phyloP scores from a whole-genome alignment of 2,113 vertebrate species.

The Nothocercus nigrocapillus region DNA sequence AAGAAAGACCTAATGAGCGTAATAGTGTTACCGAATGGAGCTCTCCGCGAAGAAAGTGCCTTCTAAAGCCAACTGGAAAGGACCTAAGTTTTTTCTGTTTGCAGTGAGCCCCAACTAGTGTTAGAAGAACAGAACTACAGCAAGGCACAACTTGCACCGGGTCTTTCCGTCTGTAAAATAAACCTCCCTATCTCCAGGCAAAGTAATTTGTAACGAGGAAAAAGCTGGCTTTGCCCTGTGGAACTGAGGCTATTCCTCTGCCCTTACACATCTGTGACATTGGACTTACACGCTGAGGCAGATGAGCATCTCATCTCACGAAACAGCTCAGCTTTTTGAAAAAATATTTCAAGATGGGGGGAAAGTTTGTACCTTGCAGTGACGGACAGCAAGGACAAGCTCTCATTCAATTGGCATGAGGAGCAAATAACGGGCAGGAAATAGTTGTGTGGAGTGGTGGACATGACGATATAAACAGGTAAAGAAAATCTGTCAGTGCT shows the following conservation, averaged over 20 bases:
- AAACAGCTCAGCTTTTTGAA: not conserved
- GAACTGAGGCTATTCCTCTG: not conserved
- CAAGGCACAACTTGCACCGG: not conserved
- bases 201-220: fast-evolving
- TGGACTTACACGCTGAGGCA: fast-evolving
- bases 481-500: conserved; percentile 41
- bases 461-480: conserved; percentile 24
- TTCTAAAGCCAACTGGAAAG: not conserved
- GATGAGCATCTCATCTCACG: not conserved
- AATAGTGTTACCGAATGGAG: not conserved
- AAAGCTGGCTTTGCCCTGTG: not conserved
- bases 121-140: not conserved
- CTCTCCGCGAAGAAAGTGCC: not conserved
- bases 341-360: not conserved
- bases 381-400: not conserved
- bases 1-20: not conserved
- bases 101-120: conserved; percentile 77
- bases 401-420: not conserved
- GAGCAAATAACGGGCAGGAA: not conserved
- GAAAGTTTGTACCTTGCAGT: fast-evolving
- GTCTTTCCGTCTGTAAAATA: not conserved
- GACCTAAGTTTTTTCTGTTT: conserved; percentile 50
- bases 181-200: fast-evolving
- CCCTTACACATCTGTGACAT: fast-evolving
- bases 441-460: not conserved